Conservation (phyloP, 2,888 invertebrate genomes). For the Marasmarcha lunaedactyla region DNA sequence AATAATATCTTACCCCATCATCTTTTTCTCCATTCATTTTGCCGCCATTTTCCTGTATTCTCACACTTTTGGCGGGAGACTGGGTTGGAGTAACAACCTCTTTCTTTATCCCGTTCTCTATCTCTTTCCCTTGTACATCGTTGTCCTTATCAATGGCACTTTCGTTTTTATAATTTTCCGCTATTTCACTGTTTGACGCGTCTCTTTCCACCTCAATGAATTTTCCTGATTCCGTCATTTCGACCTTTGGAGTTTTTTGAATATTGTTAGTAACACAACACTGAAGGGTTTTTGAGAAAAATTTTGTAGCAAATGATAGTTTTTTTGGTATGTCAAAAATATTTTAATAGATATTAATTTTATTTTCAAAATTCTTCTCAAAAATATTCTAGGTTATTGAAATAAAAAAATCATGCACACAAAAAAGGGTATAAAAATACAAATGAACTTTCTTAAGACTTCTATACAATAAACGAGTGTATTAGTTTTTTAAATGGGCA, state of each 20-base stretch:
- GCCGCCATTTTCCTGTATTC: conserved; percentile 57
- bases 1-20: conserved; percentile 19
- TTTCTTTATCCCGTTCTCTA: conserved; percentile 20
- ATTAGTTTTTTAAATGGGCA: too few species aligned
- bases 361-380: too few species aligned
- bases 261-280: conserved; percentile 41
- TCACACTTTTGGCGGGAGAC: conserved; percentile 53
- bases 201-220: conserved; percentile 64
- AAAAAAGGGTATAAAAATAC: too few species aligned
- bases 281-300: conserved; percentile 22
- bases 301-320: conserved; percentile 1
- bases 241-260: conserved; percentile 48
- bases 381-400: too few species aligned
- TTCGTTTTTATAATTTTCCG: conserved; percentile 4
- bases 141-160: conserved; percentile 15
- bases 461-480: too few species aligned
- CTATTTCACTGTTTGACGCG: conserved; percentile 20
- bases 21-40: conserved; percentile 36
- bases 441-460: too few species aligned
- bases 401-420: too few species aligned
- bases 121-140: conserved; percentile 4
- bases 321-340: too few species aligned
- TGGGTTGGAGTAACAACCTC: conserved; percentile 35
- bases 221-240: conserved; percentile 62
- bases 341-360: too few species aligned